phyloP scores from a whole-genome alignment of 1,140 invertebrate species.

The Idris sp. region DNA sequence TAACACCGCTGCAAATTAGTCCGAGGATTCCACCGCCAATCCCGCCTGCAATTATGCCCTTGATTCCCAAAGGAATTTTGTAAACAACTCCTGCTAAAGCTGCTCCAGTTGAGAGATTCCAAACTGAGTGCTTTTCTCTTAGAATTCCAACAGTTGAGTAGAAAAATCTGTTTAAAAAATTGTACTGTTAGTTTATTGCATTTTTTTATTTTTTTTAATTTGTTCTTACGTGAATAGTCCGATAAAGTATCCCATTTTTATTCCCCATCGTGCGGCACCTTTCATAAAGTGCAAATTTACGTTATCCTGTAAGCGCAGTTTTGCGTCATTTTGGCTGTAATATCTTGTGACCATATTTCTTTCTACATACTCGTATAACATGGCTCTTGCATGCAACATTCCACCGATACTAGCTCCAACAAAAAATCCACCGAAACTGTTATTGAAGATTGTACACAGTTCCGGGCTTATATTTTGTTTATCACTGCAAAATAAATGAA shows the following conservation, averaged over 20 bases:
- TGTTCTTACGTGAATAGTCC: background rate
- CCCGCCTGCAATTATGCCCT: constrained; percentile 82
- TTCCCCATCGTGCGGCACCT: background rate
- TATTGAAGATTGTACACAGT: background rate
- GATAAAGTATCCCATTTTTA: background rate
- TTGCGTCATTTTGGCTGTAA: background rate
- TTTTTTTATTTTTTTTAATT: background rate
- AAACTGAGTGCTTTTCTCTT: constrained; percentile 14
- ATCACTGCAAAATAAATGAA: background rate
- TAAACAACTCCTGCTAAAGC: constrained; percentile 68
- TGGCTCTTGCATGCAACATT: background rate
- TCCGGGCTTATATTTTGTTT: background rate
- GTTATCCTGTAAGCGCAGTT: background rate
- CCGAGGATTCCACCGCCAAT: constrained; percentile 78
- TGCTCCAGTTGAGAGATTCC: constrained; percentile 9
- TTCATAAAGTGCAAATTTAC: background rate
- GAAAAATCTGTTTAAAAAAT: background rate
- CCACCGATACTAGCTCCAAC: background rate
- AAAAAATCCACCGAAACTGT: background rate
- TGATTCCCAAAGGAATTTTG: constrained; percentile 81
- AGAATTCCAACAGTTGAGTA: constrained; percentile 3
- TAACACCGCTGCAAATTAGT: constrained; percentile 75
- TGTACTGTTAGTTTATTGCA: background rate
- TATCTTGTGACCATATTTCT: background rate
- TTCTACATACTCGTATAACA: background rate